These are phyloP conservation scores for Zosterops hypoxanthus DNA, from an alignment of 2,113 vertebrate species.

Conservation along the genomic window DNA sequence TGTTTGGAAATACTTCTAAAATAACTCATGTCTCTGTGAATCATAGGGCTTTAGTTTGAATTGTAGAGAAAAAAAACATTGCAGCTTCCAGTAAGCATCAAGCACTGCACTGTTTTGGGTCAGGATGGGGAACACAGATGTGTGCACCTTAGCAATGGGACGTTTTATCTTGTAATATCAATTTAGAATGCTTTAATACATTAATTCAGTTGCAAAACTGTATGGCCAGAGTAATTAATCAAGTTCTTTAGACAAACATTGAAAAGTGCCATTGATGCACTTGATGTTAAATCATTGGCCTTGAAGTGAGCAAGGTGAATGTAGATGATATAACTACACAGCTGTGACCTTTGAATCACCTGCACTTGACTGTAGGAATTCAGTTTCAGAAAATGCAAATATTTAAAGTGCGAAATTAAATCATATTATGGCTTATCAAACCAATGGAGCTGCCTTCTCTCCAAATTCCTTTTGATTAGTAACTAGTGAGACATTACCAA, in stretches of 20 bases:
- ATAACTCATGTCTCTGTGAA: neutral
- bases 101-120: neutral
- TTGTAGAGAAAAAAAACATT: neutral
- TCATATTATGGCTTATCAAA: neutral
- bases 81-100: neutral
- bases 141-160: neutral
- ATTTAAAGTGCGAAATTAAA: constrained; percentile 28
- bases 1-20: neutral
- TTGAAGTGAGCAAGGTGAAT: neutral
- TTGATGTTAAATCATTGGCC: neutral
- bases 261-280: neutral
- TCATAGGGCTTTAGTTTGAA: neutral
- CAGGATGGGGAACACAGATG: neutral
- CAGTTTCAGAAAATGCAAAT: constrained; percentile 33
- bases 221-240: neutral
- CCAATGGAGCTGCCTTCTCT: neutral
- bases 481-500: neutral
- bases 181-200: neutral
- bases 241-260: neutral
- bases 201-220: neutral
- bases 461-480: constrained; percentile 3
- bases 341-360: constrained; percentile 16
- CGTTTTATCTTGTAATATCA: rapidly evolving
- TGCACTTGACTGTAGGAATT: constrained; percentile 19
- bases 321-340: neutral